Conservation (phyloP, 2,888 invertebrate genomes). For the Microctonus brassicae region DNA sequence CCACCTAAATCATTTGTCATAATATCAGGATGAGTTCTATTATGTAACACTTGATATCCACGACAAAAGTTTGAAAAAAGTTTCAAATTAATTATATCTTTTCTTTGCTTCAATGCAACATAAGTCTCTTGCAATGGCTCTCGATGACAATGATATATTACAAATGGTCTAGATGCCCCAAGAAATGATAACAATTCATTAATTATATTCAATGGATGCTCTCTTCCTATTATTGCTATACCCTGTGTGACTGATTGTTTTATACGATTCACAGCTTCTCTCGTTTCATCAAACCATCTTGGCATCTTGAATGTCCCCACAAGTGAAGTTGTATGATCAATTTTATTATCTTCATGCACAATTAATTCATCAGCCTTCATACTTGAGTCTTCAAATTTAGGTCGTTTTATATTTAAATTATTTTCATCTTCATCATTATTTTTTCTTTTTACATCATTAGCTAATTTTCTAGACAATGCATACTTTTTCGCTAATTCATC, state of each 20-base stretch:
- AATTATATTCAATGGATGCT: slow-evolving; percentile 87
- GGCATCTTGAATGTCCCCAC: slow-evolving; percentile 48
- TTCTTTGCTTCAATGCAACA: slow-evolving; percentile 79
- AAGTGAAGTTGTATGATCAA: slow-evolving; percentile 5
- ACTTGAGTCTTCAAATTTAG: slow-evolving; percentile 18
- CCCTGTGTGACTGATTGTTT: slow-evolving; percentile 78
- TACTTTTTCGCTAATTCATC: slow-evolving; percentile 39
- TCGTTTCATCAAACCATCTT: slow-evolving; percentile 56
- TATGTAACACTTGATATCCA: slow-evolving; percentile 89
- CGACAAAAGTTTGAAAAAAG: slow-evolving; percentile 90
- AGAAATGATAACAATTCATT: slow-evolving; percentile 82
- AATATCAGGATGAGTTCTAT: slow-evolving; percentile 95
- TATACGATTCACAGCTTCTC: slow-evolving; percentile 76
- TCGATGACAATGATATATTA: slow-evolving; percentile 83
- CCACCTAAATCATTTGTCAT: slow-evolving; percentile 91
- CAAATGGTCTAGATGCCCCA: slow-evolving; percentile 85
- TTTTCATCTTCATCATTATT: slow-evolving; percentile 51
- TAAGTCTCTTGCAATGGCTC: slow-evolving; percentile 91
- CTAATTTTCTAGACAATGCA: slow-evolving; percentile 34
- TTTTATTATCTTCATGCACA: slow-evolving; percentile 33
- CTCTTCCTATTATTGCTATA: slow-evolving; percentile 84
- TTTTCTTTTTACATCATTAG: slow-evolving; percentile 53
- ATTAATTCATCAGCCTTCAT: slow-evolving; percentile 2
- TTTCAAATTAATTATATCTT: slow-evolving; percentile 81
- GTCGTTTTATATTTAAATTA: slow-evolving; percentile 6